Base-by-base conservation (phyloP, 2,797 vertebrate species). In the Cuniculus paca region DNA sequence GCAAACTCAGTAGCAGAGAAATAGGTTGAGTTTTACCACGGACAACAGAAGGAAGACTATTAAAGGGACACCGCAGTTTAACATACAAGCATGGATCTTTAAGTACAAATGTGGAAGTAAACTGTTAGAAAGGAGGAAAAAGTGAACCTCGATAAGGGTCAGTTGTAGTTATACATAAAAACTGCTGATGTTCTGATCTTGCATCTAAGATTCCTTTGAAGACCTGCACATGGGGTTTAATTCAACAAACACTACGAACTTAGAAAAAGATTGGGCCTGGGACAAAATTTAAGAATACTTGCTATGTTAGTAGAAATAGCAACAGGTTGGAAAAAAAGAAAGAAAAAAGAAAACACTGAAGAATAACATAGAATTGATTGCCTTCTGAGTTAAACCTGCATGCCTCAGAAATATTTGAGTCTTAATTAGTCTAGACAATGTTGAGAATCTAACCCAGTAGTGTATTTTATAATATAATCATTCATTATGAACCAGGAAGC, bases 261-360 rank as follows among this genome's bases (percentile, higher is more conserved):
- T 45, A 74, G 34, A 78, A 48, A 28, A 79, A 74, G 2, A 84
- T n/a, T 42, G 48, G 1, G 17, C 36, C 42, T 84, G 45, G n/a
- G 61, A 28, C 14, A 80, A 91, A 75, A 83, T 92, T 75, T 42
- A 90, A 58, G 12, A 95, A 89, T 22, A 63, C 61, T 92, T 91
- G 8, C 26, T 89, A 4, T 5, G 86, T 93, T 58, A 90, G 16
- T 58, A 74, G 70, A 82, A 92, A 85, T 81, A n/a, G 36, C 48
- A 81, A n/a, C 0, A 48, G 1, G 1, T 26, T 31, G 2, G 42
- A 39, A 34, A n/a, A 11, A 20, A 28, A 58, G 17, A 61, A 11
- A 10, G 20, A 22, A 54, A 13, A 80, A 14, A 36, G n/a, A 87
- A 85, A 63, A 10, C 2, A 36, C 11, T 58, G 9, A 63, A 83